Percentiles rank a stretch among this genome's conserved stretches.
Evolutionary conservation across 1,140 invertebrate species (phyloP).

Genomic region (Philaenus spumarius): DNA sequence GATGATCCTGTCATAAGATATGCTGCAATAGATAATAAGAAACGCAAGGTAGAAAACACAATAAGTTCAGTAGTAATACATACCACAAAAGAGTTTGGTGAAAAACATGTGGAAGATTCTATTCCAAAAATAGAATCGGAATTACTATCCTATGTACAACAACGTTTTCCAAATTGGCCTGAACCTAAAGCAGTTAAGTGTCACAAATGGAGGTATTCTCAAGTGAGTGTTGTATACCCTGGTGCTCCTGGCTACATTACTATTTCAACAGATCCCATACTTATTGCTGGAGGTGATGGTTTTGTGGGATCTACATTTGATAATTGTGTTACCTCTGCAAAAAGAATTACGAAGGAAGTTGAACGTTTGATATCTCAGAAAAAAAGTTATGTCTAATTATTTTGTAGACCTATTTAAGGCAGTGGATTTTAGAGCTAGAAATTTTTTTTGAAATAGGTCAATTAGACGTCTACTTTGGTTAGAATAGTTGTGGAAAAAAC

Average conservation of each 20-base stretch:
- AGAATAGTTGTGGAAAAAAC: no score
- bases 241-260: conserved; percentile 42
- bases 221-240: conserved; percentile 42
- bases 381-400: no score
- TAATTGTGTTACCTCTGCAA: conserved; percentile 45
- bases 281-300: conserved; percentile 46
- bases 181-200: conserved; percentile 40
- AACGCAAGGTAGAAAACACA: conserved; percentile 28
- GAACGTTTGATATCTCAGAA: background rate
- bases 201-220: conserved; percentile 49
- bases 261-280: conserved; percentile 37
- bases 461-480: no score
- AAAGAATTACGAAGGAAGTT: conserved; percentile 13
- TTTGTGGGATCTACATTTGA: conserved; percentile 47
- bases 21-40: conserved; percentile 38
- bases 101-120: conserved; percentile 39
- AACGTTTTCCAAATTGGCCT: conserved; percentile 41
- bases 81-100: conserved; percentile 42
- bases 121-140: conserved; percentile 36
- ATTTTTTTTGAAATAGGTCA: no score
- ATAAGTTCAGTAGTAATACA: conserved; percentile 42
- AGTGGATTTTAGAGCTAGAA: no score
- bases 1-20: conserved; percentile 37
- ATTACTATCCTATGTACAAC: conserved; percentile 36
- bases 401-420: no score